These are phyloP conservation scores for Spongilla lacustris DNA, from an alignment of 37 sponge, comb jelly and placozoan genomes.

Conservation along the genomic window DNA sequence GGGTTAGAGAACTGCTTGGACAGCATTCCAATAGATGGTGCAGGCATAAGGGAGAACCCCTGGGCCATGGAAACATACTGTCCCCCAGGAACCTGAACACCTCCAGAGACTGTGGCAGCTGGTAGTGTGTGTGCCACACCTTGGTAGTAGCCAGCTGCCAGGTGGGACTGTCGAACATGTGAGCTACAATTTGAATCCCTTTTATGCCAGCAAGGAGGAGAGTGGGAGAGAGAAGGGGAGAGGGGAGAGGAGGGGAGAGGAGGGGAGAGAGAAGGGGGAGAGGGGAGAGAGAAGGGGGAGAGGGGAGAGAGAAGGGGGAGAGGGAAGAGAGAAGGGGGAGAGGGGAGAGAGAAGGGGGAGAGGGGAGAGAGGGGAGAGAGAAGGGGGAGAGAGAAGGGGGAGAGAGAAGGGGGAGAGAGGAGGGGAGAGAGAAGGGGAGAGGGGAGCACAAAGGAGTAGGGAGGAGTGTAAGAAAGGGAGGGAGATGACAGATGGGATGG, in stretches of 20 bases:
- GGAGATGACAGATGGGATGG: not conserved
- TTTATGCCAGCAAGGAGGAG: not conserved
- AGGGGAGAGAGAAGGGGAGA: slow-evolving; percentile 8
- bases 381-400: not conserved
- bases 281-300: slow-evolving; percentile 10
- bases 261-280: slow-evolving; percentile 5
- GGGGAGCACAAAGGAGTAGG: not conserved
- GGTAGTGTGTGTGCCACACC: slow-evolving; percentile 21
- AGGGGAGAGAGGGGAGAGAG: not conserved
- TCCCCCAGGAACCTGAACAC: not conserved
- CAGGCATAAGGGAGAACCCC: not conserved
- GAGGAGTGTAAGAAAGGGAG: not conserved
- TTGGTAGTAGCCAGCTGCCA: not conserved
- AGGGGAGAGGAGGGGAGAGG: not conserved
- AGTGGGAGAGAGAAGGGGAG: not conserved
- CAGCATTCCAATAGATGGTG: not conserved
- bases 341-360: not conserved
- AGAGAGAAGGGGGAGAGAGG: slow-evolving; percentile 7
- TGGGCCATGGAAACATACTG: slow-evolving; percentile 3
- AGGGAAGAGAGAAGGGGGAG: not conserved
- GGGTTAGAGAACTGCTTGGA: slow-evolving; percentile 6
- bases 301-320: not conserved
- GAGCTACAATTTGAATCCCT: not conserved
- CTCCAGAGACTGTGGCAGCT: not conserved
- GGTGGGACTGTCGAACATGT: not conserved